Conservation (phyloP, 2,888 invertebrate species). For the Acleris holmiana region DNA sequence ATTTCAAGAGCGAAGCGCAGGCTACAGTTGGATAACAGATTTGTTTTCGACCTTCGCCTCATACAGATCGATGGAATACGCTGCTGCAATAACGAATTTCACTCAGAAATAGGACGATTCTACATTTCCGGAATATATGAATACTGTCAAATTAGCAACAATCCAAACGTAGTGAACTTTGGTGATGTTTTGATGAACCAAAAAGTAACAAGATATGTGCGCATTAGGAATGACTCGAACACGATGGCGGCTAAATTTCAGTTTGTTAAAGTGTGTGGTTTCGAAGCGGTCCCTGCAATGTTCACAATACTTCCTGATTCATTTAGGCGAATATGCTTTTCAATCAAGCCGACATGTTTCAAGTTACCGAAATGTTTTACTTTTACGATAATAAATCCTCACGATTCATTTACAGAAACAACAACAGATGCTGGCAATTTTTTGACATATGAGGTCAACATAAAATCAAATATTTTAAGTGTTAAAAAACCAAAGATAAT, state of each 20-base stretch:
- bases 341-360: slow-evolving; percentile 62
- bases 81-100: slow-evolving; percentile 69
- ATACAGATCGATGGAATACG: slow-evolving; percentile 64
- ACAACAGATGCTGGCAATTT: slow-evolving; percentile 51
- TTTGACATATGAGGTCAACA: slow-evolving; percentile 56
- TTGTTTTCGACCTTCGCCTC: slow-evolving; percentile 71
- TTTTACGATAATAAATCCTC: slow-evolving; percentile 65
- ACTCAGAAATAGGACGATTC: slow-evolving; percentile 77
- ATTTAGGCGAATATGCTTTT: slow-evolving; percentile 56
- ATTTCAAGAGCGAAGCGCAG: slow-evolving; percentile 63
- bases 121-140: slow-evolving; percentile 85
- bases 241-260: slow-evolving; percentile 65
- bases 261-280: slow-evolving; percentile 66
- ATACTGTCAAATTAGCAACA: slow-evolving; percentile 69
- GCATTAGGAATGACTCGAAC: slow-evolving; percentile 73
- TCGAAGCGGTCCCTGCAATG: slow-evolving; percentile 65
- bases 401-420: slow-evolving; percentile 45
- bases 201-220: slow-evolving; percentile 62
- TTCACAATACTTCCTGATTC: slow-evolving; percentile 67
- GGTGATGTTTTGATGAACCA: slow-evolving; percentile 68
- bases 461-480: slow-evolving; percentile 57
- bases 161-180: slow-evolving; percentile 75
- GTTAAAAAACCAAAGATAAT: slow-evolving; percentile 47
- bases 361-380: slow-evolving; percentile 53
- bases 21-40: slow-evolving; percentile 60